phyloP scores from a whole-genome alignment of 2,888 invertebrate species.

The Aelia acuminata region DNA sequence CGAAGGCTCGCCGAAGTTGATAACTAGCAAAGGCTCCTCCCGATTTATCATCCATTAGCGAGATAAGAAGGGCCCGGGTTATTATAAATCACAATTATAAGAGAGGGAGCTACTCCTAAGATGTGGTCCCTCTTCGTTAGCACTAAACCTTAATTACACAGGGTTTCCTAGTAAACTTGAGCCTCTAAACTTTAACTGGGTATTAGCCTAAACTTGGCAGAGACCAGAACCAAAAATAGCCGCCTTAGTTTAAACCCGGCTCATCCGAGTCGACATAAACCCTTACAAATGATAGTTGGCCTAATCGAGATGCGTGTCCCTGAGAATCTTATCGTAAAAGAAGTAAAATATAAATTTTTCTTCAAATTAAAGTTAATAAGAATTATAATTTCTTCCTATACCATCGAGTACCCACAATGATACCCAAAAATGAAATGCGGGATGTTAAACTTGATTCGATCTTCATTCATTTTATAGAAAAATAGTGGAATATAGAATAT shows the following conservation, averaged over 20 bases:
- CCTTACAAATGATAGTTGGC: not conserved
- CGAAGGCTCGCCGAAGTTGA: not conserved
- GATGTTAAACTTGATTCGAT: too few species aligned
- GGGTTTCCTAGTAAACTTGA: constrained; percentile 42
- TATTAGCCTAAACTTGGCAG: constrained; percentile 25
- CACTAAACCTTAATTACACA: constrained; percentile 48
- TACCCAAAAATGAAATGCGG: too few species aligned
- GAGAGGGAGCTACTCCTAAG: constrained; percentile 35
- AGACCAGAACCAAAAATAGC: constrained; percentile 32
- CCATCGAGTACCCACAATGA: too few species aligned
- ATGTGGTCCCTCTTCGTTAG: constrained; percentile 48
- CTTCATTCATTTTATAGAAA: too few species aligned
- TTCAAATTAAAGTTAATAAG: too few species aligned
- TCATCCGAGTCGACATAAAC: not conserved
- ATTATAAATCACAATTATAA: constrained; percentile 50
- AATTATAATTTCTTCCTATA: too few species aligned
- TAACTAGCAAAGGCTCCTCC: constrained; percentile 5
- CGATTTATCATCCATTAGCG: constrained; percentile 34
- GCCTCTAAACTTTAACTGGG: constrained; percentile 42
- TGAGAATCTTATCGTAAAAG: not conserved
- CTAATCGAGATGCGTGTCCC: not conserved
- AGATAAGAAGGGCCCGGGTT: constrained; percentile 38
- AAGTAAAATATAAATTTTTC: too few species aligned
- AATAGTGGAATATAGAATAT: too few species aligned
- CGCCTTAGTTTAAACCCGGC: constrained; percentile 16